Percentiles rank a stretch among this genome's conserved stretches.
Evolutionary conservation across 2,113 vertebrate species (phyloP).

Genomic region (Dromas ardeola): DNA sequence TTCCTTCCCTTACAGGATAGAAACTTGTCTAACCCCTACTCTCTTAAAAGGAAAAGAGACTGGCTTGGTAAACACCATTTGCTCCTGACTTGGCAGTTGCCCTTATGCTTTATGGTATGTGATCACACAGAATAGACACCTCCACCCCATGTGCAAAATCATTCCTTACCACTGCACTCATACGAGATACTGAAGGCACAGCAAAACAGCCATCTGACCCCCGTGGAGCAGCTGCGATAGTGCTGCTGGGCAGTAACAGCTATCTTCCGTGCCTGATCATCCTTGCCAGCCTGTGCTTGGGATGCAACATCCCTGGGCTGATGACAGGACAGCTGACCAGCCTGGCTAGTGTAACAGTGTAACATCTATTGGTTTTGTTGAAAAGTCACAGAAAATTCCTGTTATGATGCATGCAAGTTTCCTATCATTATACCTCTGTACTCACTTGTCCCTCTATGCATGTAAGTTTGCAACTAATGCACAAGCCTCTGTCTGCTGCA

Average conservation of each 20-base stretch:
- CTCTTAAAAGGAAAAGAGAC: background rate
- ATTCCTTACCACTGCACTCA: background rate
- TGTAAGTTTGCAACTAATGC: background rate
- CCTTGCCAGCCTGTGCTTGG: background rate
- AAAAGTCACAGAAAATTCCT: background rate
- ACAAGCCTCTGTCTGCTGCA: background rate
- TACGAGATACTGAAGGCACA: accelerated
- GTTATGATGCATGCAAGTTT: background rate
- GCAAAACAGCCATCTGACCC: background rate
- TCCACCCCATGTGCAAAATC: background rate
- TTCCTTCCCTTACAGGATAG: background rate
- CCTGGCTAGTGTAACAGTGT: background rate
- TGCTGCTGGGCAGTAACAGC: background rate
- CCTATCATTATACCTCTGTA: background rate
- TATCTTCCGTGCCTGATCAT: background rate
- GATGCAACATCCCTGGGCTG: background rate
- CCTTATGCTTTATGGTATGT: background rate
- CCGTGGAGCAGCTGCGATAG: accelerated
- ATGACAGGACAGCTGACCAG: background rate
- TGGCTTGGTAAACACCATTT: background rate
- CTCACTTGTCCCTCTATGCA: background rate
- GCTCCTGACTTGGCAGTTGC: background rate
- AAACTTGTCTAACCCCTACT: background rate
- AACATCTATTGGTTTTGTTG: accelerated
- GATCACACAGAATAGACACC: background rate